Percentiles rank a stretch among this genome's conserved stretches.
Evolutionary conservation across 2,888 invertebrate genomes (phyloP).

Genomic region (Nowickia ferox): DNA sequence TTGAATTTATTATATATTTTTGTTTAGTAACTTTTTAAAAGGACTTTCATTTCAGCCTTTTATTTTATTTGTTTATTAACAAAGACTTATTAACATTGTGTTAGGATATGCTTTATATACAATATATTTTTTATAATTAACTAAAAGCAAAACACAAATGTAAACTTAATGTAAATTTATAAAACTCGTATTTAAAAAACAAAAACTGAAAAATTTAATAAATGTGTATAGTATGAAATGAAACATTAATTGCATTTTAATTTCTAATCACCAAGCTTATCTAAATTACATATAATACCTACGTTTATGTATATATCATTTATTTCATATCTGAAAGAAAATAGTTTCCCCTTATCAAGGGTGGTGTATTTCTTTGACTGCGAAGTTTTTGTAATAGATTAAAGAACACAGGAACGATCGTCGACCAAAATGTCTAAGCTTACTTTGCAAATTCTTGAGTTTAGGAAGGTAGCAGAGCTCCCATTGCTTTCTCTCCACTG

Average conservation of each 20-base stretch:
- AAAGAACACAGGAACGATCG: no score
- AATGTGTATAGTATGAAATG: conserved; percentile 72
- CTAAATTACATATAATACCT: no score
- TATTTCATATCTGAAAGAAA: no score
- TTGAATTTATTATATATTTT: conserved; percentile 39
- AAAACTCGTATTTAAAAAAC: conserved; percentile 63
- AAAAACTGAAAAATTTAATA: conserved; percentile 65
- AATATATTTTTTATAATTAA: conserved; percentile 72
- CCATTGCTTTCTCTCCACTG: no score
- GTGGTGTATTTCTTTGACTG: no score
- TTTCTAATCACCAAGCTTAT: background rate
- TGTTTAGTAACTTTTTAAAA: conserved; percentile 50
- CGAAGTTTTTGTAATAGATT: no score
- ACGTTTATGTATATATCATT: no score
- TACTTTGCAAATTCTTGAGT: no score
- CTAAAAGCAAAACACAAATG: conserved; percentile 55
- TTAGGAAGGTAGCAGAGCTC: no score
- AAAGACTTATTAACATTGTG: conserved; percentile 62
- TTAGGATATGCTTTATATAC: conserved; percentile 63
- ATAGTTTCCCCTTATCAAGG: no score
- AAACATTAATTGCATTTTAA: conserved; percentile 21
- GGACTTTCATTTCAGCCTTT: conserved; percentile 21
- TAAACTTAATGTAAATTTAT: conserved; percentile 72
- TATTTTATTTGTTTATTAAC: conserved; percentile 49
- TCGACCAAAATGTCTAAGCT: no score